Evolutionary conservation across 2,113 vertebrate genomes (phyloP).

Genomic region (Lepus europaeus): DNA sequence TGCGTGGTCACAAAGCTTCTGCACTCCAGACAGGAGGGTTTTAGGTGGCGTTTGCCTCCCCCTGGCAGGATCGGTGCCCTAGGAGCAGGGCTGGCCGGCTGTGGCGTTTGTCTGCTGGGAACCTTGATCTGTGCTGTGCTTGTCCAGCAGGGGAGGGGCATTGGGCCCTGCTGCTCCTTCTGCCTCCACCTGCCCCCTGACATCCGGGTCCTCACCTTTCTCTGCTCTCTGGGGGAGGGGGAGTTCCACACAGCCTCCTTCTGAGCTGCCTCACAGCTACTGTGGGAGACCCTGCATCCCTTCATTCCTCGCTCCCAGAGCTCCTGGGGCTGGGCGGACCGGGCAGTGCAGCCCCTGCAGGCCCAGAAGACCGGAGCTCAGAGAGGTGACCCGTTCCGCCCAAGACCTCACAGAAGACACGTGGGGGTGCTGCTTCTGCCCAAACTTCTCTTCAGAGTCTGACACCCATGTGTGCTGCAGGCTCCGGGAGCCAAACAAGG

Average conservation of each 20-base stretch:
- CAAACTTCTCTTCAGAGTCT: background rate
- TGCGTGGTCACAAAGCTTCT: background rate
- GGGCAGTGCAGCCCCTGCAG: background rate
- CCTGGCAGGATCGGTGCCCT: fast-evolving
- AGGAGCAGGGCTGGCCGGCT: background rate
- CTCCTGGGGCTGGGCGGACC: fast-evolving
- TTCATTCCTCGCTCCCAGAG: fast-evolving
- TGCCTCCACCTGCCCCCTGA: fast-evolving
- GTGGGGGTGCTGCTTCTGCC: background rate
- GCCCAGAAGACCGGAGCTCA: background rate
- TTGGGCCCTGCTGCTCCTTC: background rate
- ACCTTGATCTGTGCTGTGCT: too few species aligned
- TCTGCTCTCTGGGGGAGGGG: background rate
- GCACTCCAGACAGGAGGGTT: background rate
- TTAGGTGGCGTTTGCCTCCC: too few species aligned
- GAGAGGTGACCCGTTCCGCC: background rate
- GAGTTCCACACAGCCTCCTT: background rate
- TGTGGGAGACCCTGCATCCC: fast-evolving
- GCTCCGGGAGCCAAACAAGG: background rate
- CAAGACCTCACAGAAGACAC: background rate
- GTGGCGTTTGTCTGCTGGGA: background rate
- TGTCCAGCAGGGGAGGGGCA: background rate
- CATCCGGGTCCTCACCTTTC: background rate
- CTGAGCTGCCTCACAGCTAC: fast-evolving
- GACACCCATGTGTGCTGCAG: background rate